phyloP scores from a whole-genome alignment of 2,113 vertebrate species.

The Merops nubicus region DNA sequence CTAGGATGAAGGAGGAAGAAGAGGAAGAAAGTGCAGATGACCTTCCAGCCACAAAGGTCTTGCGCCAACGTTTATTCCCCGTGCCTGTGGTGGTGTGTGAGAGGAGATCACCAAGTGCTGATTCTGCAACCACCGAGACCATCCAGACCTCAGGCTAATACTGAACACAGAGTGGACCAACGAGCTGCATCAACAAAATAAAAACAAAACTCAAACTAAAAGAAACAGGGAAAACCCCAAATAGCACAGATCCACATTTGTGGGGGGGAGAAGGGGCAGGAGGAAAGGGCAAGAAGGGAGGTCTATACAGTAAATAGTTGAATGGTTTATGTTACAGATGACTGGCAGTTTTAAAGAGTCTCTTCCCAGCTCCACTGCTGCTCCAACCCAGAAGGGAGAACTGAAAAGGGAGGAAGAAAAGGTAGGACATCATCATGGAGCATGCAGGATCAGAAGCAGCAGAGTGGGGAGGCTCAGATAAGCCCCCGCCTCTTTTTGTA shows the following conservation, averaged over 20 bases:
- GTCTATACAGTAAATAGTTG: slow-evolving; percentile 82
- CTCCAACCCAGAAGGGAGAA: slow-evolving; percentile 80
- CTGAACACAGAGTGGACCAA: slow-evolving; percentile 78
- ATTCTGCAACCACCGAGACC: slow-evolving; percentile 57
- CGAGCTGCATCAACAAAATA: slow-evolving; percentile 67
- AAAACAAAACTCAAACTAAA: slow-evolving; percentile 66
- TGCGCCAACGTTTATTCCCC: slow-evolving; percentile 63
- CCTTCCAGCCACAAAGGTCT: slow-evolving; percentile 68
- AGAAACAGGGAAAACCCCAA: slow-evolving; percentile 71
- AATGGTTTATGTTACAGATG: slow-evolving; percentile 82
- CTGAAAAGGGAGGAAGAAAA: slow-evolving; percentile 72
- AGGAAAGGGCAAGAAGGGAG: slow-evolving; percentile 67
- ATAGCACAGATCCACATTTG: slow-evolving; percentile 74
- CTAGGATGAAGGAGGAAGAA: slow-evolving; percentile 66
- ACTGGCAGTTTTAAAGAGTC: slow-evolving; percentile 82
- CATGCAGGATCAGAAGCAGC: slow-evolving; percentile 85
- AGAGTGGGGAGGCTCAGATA: slow-evolving; percentile 84
- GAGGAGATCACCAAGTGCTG: slow-evolving; percentile 58
- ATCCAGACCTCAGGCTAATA: slow-evolving; percentile 80
- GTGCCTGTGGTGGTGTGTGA: slow-evolving; percentile 47
- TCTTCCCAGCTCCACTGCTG: slow-evolving; percentile 79
- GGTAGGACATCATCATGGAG: slow-evolving; percentile 64
- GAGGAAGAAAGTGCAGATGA: slow-evolving; percentile 70
- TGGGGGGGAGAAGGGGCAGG: slow-evolving; percentile 54
- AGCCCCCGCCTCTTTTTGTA: slow-evolving; percentile 99